Evolutionary conservation across 92 coral and sea anemone species (phyloP), one percentile per base, ranked within the genome.

Genomic region (Desmophyllum pertusum): DNA sequence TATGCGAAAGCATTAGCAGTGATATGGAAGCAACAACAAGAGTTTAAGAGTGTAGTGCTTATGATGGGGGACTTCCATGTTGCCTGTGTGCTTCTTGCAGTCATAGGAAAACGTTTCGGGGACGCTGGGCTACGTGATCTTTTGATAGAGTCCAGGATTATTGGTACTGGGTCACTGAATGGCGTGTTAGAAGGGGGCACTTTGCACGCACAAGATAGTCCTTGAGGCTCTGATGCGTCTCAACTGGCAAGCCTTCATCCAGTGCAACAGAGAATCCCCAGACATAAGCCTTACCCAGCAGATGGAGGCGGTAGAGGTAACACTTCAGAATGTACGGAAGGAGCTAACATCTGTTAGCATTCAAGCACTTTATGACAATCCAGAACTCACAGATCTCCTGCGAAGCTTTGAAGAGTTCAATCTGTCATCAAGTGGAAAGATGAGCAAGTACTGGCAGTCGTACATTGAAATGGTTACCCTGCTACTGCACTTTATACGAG

Each of bases 1-100:
- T 90, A 87, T 84, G 94, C 89, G 41, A 90, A 90, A 37, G 94
- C 91, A 37, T 43, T 83, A 36, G 91, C 87, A 37, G 89, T 90
- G 5, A 75, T 79, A 18, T 87, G 90, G 86, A 87, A 90, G 86
- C 80, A 86, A 55, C 14, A 77, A 51, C 83, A 90, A 61, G 85
- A 86, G 88, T 90, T 90, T 63, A 65, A 50, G 42, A 87, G 81
- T 43, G 63, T 87, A 17, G 88, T 84, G 15, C 38, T 90, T 11
- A 66, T 79, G 11, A 80, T 89, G 86, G 91, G 93, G 78, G 53
- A 51, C 55, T 87, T 87, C 41, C 93, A 87, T 64, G 45, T 75
- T 46, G 48, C 71, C 52, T 80, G 85, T 35, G 69, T 70, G 5
- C 84, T 80, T 73, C 83, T 83, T 9, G 50, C 91, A 18, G 87